Evolutionary conservation across 2,113 vertebrate genomes (phyloP), one percentile per base, ranked within the genome.

Genomic region (Echinops telfairi): DNA sequence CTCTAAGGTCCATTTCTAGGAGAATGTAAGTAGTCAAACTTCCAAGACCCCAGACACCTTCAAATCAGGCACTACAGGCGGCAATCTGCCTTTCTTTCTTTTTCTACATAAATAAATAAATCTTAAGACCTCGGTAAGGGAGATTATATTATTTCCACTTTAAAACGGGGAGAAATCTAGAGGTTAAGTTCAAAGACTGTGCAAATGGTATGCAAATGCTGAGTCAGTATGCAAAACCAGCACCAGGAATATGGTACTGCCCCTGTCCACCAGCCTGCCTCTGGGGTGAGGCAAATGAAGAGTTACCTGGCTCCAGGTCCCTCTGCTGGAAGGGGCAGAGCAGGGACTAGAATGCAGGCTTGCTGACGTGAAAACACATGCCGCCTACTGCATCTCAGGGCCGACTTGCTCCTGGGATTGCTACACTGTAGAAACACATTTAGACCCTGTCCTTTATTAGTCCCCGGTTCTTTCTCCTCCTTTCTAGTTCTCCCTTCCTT

Each of bases 151-250:
- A 76, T 27, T 0, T 20, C 15, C 60, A 75, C 68, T 90, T 94
- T 89, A 84, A 80, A 92, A 73, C 71, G 75, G 29, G 25, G 92
- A 85, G 38, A 96, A 85, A 81, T 10, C 3, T 60, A 86, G 47
- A 90, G 11, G 29, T 75, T 70, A 86, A 60, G 47, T 58, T 64
- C 89, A 29, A 73, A 57, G 33, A 20, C 60, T 40, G 31, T 53
- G 5, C n/a, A 78, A 83, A n/a, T 71, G 43, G 25, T 57, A 58
- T 14, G 11, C 29, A 33, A 53, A 53, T 53, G 53, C n/a, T 90
- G 60, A 95, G 79, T 17, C 6, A 77, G 15, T 8, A 33, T 47
- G 90, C 89, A n/a, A 89, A 70, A 4, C 7, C 22, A 47, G 33
- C 16, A 80, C 53, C 33, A 79, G 36, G 77, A 89, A 70, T 0